Base-by-base conservation (phyloP, 37 sponge, comb jelly and placozoan genomes). In the Chondrosia reniformis region DNA sequence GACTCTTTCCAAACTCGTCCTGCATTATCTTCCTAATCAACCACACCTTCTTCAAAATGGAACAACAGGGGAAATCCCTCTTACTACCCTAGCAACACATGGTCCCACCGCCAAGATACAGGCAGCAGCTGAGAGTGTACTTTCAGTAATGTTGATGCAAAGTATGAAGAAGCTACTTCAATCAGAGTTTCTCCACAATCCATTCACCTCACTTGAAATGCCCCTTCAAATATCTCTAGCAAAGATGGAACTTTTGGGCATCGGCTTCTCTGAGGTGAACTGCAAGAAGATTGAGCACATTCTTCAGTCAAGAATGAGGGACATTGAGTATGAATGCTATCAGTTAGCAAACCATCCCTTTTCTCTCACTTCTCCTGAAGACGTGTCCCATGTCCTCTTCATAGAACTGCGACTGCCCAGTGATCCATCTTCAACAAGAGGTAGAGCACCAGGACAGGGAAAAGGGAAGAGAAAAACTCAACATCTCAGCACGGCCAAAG, bases 401-500 rank as follows among this genome's bases (percentile, higher is more conserved):
- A 33, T 78, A 15, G 89, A 93, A 33, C 80, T 99, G 0, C 63
- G 90, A 25, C 84, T 99, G 12, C 92, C 89, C 6, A 33, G 49
- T 1, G 79, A 82, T n/a, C 61, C 42, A 0, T 64, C 36, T 55
- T 33, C 30, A 39, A 59, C 19, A 31, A 75, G 65, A 5, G 40
- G 82, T 34, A 62, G 49, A 32, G 75, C 75, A 41, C 56, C 76
- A 40, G 66, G 63, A 32, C 83, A 79, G 80, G 80, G 62, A 0
- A 36, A 78, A 40, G 82, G 79, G 44, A 62, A 24, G 33, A 85
- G 74, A 46, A 40, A 71, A 8, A 30, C 86, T 2, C 81, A 81
- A 28, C 89, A 91, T 43, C 84, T 89, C 45, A 98, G 99, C 85
- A 98, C 99, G 1, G 81, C 85, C 17, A 93, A 92, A 62, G 92